Base-by-base conservation (phyloP, 1,140 invertebrate genomes). In the Drosophila ironensis region DNA sequence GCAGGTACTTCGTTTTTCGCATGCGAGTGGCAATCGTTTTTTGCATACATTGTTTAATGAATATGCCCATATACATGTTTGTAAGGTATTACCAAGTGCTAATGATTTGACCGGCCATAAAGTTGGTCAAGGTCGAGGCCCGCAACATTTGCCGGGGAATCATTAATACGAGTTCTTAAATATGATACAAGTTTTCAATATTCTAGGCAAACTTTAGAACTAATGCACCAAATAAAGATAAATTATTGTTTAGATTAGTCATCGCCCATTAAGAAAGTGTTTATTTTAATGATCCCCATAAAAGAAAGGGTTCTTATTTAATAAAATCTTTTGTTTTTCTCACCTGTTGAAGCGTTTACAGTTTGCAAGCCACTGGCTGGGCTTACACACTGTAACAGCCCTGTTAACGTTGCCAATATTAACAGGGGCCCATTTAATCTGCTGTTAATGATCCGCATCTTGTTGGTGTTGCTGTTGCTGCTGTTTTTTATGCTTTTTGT, bases 101-200 rank as follows among this genome's bases (percentile, higher is more conserved):
- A 84, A 84, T 57, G 46, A 17, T 57, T 25, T 24, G 12, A 16
- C 46, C 61, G 72, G 30, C 56, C 42, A 35, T 51, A 51, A 72
- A 70, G 33, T 82, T 78, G 78, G 78, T 56, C 78, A 86, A 84
- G 78, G 78, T 67, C 24, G 24, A 19, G 19, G 46, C 51, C 42
- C 51, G 51, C 54, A n/a, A n/a, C n/a, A n/a, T n/a, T n/a, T n/a
- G n/a, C n/a, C n/a, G n/a, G n/a, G n/a, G n/a, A n/a, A n/a, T n/a
- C n/a, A n/a, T n/a, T n/a, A n/a, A n/a, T n/a, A n/a, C n/a, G n/a
- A n/a, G n/a, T n/a, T n/a, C n/a, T n/a, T n/a, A n/a, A n/a, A n/a
- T n/a, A n/a, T n/a, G n/a, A n/a, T n/a, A n/a, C n/a, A n/a, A n/a
- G n/a, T n/a, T n/a, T n/a, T n/a, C n/a, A n/a, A n/a, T n/a, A n/a